These are phyloP conservation scores for Elymnias hypermnestra DNA, from an alignment of 1,140 invertebrate genomes.

Conservation along the genomic window DNA sequence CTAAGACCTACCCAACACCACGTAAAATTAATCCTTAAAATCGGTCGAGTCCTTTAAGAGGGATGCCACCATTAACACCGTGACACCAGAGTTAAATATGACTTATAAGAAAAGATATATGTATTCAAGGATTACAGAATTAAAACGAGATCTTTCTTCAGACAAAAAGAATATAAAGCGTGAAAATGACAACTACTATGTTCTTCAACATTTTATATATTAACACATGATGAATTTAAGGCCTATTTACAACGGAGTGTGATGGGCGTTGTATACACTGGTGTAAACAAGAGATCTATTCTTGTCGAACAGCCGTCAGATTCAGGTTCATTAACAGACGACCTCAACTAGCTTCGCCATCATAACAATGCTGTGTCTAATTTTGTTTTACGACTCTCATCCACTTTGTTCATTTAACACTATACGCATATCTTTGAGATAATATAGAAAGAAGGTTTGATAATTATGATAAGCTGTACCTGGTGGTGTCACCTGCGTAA, in stretches of 20 bases:
- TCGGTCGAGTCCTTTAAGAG: too few relatives aligned
- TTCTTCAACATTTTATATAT: constrained; percentile 7
- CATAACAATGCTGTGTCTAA: constrained; percentile 21
- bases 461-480: too few relatives aligned
- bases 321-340: constrained; percentile 58
- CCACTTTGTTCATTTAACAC: constrained; percentile 5
- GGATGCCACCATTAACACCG: too few relatives aligned
- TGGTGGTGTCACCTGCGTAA: too few relatives aligned
- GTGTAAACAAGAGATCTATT: constrained; percentile 58
- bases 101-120: too few relatives aligned
- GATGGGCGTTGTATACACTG: constrained; percentile 41
- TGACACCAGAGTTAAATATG: too few relatives aligned
- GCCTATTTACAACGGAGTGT: constrained; percentile 36
- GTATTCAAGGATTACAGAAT: too few relatives aligned
- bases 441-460: too few relatives aligned
- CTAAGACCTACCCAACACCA: too few relatives aligned
- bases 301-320: constrained; percentile 25
- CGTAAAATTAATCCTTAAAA: too few relatives aligned
- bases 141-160: too few relatives aligned
- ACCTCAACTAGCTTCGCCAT: constrained; percentile 27
- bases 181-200: constrained; percentile 2
- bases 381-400: constrained; percentile 15
- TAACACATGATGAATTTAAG: constrained; percentile 48
- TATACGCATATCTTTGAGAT: not conserved
- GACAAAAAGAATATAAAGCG: too few relatives aligned